Base-by-base conservation (phyloP, 2,113 vertebrate genomes). In the Saimiri boliviensis region DNA sequence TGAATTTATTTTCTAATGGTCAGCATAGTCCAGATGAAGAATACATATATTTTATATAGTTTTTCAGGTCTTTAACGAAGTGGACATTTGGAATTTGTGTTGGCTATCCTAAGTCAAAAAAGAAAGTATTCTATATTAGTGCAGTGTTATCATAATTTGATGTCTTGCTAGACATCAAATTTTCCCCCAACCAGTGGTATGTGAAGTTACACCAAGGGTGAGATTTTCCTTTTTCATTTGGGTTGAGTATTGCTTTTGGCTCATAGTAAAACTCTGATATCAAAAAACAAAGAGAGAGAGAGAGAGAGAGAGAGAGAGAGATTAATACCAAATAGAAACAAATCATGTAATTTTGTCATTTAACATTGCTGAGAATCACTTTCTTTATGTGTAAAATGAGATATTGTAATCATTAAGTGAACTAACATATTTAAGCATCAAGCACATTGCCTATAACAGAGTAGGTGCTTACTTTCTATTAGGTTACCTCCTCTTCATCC, bases 1-100 rank as follows among this genome's bases (percentile, higher is more conserved):
- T 92, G 40, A 93, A 84, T 83, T 73, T 86, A 54, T 93, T 97
- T 95, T 86, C 23, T 95, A 93, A 60, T 54, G 20, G 23, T 45
- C 52, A 68, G 19, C 45, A 80, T 47, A 66, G 30, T 66, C 89
- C 92, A 23, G 8, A 68, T 96, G 58, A 86, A 37, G 30, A 93
- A 86, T 58, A 37, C 2, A 23, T 54, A 63, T 27, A 66, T 76
- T 37, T 77, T 23, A 42, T 47, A 12, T 40, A 47, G 5, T 91
- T 96, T 86, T 93, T 80, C 32, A 63, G 27, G 2, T 88, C 32
- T 70, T 77, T 81, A 94, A 47, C 7, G 5, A 87, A 71, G 20
- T 37, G 2, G 25, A 4, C n/a, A 14, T 21, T 92, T 90, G 80
- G 40, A 76, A 86, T 68, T 71, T 79, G 11, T 81, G 8, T 58